phyloP scores from a whole-genome alignment of 2,888 invertebrate genomes.

The Oxystoma pomonae region DNA sequence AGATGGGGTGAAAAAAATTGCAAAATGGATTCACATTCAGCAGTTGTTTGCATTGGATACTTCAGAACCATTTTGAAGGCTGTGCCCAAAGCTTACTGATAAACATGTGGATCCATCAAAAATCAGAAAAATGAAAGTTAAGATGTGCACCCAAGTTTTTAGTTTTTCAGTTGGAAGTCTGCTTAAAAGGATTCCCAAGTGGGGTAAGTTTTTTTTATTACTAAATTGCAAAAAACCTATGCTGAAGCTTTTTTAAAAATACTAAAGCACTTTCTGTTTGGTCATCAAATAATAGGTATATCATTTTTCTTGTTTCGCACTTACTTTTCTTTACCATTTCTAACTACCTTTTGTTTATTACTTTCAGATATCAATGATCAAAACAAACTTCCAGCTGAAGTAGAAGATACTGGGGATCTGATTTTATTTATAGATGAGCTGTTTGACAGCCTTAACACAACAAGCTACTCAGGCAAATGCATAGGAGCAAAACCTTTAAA shows the following conservation, averaged over 20 bases:
- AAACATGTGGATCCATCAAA: constrained; percentile 19
- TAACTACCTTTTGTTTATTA: background rate
- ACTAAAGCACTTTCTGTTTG: no score
- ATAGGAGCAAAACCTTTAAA: constrained; percentile 20
- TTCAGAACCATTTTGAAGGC: constrained; percentile 5
- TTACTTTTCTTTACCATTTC: background rate
- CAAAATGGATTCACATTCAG: constrained; percentile 20
- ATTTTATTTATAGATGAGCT: constrained; percentile 22
- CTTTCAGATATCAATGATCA: constrained; percentile 17
- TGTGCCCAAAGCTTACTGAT: constrained; percentile 22
- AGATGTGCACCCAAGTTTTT: constrained; percentile 24
- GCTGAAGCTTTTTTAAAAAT: background rate
- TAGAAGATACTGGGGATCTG: constrained; percentile 21
- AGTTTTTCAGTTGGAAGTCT: constrained; percentile 20
- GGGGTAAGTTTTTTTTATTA: constrained; percentile 17
- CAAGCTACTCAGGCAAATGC: constrained; percentile 1
- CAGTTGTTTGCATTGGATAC: constrained; percentile 18
- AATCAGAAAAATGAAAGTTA: constrained; percentile 27
- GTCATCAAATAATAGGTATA: background rate
- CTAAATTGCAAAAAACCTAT: background rate
- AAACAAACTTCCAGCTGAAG: constrained; percentile 10
- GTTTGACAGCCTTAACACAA: constrained; percentile 21
- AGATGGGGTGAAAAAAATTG: constrained; percentile 8
- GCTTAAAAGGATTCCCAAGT: constrained; percentile 19
- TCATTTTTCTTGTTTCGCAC: background rate